Base-by-base conservation (phyloP, 2,113 vertebrate species). In the Sylvilagus bachmani region DNA sequence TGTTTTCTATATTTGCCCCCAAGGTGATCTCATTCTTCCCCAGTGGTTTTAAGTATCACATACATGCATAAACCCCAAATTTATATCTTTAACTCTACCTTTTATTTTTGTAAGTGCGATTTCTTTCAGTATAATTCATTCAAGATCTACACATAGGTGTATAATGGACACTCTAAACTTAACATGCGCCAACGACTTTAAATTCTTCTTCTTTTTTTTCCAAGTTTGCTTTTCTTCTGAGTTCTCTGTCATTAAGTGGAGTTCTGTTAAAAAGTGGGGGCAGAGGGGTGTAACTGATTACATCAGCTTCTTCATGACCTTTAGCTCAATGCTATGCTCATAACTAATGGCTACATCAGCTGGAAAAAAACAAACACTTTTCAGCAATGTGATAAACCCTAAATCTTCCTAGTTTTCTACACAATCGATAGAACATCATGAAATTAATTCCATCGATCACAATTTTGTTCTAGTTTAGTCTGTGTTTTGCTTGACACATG, bases 341-440 rank as follows among this genome's bases (percentile, higher is more conserved):
- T 85, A 93, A 89, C 12, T 55, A 86, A 87, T 85, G 22, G 53
- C 10, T 36, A 16, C 67, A 89, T 83, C 85, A 70, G 69, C 19
- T 94, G 88, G 67, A 74, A 92, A 85, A 96, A 97, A 95, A 91
- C 6, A 89, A 91, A 70, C 24, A 86, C 6, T 85, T 94, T 87
- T 73, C 36, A 49, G 61, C 78, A 70, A 84, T 85, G n/a, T 67
- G 69, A 90, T 81, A 79, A 87, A 85, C 33, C 6, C 53, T 79
- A 87, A 92, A 90, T 85, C 51, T 5, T 95, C 24, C 51, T 82
- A 83, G 33, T 81, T 95, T 96, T 77, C 44, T 84, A 84, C 33
- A 13, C 49, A 87, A 95, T 95, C 92, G 73, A 82, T 77, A 93
- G n/a, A 58, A 66, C 44, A 53, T 82, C 70, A 80, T 49, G 44